Conservation (phyloP, 1,140 invertebrate species). For the Calycopis cecrops region DNA sequence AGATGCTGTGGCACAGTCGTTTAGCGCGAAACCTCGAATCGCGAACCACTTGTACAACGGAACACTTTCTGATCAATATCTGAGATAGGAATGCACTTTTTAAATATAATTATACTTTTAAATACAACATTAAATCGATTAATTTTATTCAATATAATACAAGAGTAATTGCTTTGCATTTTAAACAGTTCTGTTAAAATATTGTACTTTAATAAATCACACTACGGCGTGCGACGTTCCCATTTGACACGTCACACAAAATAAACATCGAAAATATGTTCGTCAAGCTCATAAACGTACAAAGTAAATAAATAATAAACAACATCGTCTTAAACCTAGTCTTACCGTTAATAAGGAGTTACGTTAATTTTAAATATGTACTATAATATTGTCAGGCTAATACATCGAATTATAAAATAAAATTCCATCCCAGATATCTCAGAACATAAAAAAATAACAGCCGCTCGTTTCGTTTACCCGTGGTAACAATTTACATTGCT, state of each 20-base stretch:
- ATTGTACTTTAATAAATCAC: slow-evolving; percentile 21
- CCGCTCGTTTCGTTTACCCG: slow-evolving; percentile 37
- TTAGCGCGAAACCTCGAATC: slow-evolving; percentile 40
- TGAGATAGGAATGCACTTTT: slow-evolving; percentile 50
- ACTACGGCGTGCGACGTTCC: neutral
- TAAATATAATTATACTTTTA: slow-evolving; percentile 10
- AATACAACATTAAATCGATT: too few relatives aligned
- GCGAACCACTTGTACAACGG: slow-evolving; percentile 41
- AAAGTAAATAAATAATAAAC: slow-evolving; percentile 11
- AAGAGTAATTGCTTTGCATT: neutral
- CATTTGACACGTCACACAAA: neutral
- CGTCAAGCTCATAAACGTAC: slow-evolving; percentile 5
- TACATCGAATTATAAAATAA: slow-evolving; percentile 50
- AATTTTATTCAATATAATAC: slow-evolving; percentile 1
- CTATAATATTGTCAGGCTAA: slow-evolving; percentile 66
- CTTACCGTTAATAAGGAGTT: slow-evolving; percentile 13
- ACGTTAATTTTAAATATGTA: slow-evolving; percentile 30
- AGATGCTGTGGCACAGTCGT: slow-evolving; percentile 51
- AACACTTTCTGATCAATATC: slow-evolving; percentile 62
- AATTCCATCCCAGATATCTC: slow-evolving; percentile 65
- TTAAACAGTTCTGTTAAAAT: slow-evolving; percentile 26
- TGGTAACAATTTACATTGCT: slow-evolving; percentile 33
- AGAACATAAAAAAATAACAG: slow-evolving; percentile 56
- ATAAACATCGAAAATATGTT: neutral
- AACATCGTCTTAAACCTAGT: slow-evolving; percentile 11